phyloP scores from a whole-genome alignment of 2,888 invertebrate genomes.

The Hartigia nigra region DNA sequence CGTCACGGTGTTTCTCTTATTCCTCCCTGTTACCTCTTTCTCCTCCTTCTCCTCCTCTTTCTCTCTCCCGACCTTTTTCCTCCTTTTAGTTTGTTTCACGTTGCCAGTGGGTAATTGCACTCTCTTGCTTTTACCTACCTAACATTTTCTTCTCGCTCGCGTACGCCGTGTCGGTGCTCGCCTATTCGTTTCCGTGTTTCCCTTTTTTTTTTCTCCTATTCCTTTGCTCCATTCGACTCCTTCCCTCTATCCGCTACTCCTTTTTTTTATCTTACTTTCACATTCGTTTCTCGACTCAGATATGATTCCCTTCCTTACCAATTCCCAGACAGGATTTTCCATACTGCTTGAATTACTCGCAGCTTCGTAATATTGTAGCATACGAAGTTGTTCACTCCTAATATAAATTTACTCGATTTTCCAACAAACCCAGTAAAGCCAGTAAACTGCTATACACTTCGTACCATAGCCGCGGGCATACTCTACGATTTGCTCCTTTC shows the following conservation, averaged over 20 bases:
- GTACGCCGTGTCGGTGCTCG: conserved; percentile 20
- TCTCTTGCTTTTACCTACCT: conserved; percentile 54
- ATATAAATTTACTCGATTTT: background rate
- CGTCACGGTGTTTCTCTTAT: conserved; percentile 39
- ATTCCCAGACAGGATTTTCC: background rate
- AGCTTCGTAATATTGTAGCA: background rate
- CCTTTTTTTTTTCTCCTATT: conserved; percentile 16
- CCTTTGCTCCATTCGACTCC: conserved; percentile 6
- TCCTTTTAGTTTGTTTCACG: conserved; percentile 61
- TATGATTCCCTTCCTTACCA: background rate
- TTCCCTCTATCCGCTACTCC: background rate
- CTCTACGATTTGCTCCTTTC: background rate
- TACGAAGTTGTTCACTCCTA: background rate
- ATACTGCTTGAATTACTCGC: background rate
- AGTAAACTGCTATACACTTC: background rate
- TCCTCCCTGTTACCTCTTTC: conserved; percentile 25
- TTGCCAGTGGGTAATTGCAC: conserved; percentile 62
- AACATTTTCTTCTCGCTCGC: conserved; percentile 45
- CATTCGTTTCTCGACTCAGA: background rate
- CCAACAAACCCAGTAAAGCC: background rate
- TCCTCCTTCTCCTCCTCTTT: conserved; percentile 18
- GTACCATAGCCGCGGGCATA: background rate
- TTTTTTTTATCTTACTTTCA: background rate
- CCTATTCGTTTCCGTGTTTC: conserved; percentile 34
- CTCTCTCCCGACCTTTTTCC: conserved; percentile 18